phyloP scores from a whole-genome alignment of 2,797 vertebrate genomes.

The Onychomys arenicola region DNA sequence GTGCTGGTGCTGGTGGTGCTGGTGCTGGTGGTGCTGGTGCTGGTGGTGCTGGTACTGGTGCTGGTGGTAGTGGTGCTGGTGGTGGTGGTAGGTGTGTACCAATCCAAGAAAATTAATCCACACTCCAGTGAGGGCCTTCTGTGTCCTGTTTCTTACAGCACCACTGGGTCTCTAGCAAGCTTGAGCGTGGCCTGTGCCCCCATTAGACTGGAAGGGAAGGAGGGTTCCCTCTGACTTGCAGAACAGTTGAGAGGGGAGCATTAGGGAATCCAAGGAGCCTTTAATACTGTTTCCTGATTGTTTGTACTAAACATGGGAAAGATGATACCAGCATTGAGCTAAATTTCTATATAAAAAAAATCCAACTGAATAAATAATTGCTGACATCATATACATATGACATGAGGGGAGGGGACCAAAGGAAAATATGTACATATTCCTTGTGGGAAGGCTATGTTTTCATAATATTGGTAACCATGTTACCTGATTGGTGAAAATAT shows the following conservation, averaged over 20 bases:
- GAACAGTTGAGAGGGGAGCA: background rate
- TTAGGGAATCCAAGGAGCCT: background rate
- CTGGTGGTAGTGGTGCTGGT: no score
- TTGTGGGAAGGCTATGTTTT: background rate
- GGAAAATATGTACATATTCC: background rate
- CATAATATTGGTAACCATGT: background rate
- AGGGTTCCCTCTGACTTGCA: background rate
- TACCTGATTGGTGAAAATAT: background rate
- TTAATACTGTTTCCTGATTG: background rate
- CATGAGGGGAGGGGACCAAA: background rate
- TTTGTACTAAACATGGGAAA: background rate
- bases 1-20: no score
- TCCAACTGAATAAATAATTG: background rate
- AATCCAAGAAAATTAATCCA: background rate
- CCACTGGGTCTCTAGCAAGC: background rate
- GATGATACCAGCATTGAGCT: background rate
- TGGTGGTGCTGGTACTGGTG: no score
- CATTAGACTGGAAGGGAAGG: no score
- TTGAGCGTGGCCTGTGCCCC: background rate
- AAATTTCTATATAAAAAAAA: slow-evolving; percentile 32
- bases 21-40: no score
- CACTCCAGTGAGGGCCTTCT: background rate
- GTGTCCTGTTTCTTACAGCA: background rate
- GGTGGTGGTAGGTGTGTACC: background rate
- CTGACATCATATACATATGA: background rate